Evolutionary conservation across 2,888 invertebrate genomes (phyloP).

Genomic region (Erynnis tages): DNA sequence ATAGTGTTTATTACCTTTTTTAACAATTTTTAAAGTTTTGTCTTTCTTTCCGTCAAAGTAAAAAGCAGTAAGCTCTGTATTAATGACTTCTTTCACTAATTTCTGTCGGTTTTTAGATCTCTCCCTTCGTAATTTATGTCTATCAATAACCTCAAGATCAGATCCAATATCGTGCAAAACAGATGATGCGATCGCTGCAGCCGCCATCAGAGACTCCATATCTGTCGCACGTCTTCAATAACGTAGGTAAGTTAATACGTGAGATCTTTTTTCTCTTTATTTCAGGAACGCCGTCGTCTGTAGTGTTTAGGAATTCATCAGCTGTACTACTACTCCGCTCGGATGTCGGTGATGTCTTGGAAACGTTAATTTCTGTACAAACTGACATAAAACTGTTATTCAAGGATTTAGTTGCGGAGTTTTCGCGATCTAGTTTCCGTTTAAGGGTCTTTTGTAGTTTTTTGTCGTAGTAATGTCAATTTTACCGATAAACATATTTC

Average conservation of each 20-base stretch:
- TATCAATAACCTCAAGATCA: slow-evolving; percentile 17
- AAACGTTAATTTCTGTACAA: too few relatives aligned
- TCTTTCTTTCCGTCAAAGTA: slow-evolving; percentile 31
- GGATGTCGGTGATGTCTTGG: too few relatives aligned
- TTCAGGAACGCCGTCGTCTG: background rate
- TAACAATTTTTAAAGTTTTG: slow-evolving; percentile 22
- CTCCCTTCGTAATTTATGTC: slow-evolving; percentile 18
- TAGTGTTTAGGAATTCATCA: background rate
- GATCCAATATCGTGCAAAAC: slow-evolving; percentile 24
- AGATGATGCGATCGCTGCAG: slow-evolving; percentile 29
- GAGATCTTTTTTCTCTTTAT: too few relatives aligned
- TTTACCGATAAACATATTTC: background rate
- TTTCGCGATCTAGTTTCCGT: background rate
- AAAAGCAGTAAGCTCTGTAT: slow-evolving; percentile 27
- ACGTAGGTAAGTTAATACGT: background rate
- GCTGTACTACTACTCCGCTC: too few relatives aligned
- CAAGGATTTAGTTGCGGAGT: background rate
- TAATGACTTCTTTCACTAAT: background rate
- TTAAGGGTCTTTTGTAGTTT: background rate
- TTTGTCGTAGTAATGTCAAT: background rate
- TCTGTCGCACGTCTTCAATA: slow-evolving; percentile 29
- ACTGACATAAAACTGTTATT: background rate
- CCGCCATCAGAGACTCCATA: slow-evolving; percentile 34
- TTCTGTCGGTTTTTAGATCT: slow-evolving; percentile 12
- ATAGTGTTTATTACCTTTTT: slow-evolving; percentile 16